Evolutionary conservation across 2,113 vertebrate genomes (phyloP), one percentile per base, ranked within the genome.

Genomic region (Ailurus styani): DNA sequence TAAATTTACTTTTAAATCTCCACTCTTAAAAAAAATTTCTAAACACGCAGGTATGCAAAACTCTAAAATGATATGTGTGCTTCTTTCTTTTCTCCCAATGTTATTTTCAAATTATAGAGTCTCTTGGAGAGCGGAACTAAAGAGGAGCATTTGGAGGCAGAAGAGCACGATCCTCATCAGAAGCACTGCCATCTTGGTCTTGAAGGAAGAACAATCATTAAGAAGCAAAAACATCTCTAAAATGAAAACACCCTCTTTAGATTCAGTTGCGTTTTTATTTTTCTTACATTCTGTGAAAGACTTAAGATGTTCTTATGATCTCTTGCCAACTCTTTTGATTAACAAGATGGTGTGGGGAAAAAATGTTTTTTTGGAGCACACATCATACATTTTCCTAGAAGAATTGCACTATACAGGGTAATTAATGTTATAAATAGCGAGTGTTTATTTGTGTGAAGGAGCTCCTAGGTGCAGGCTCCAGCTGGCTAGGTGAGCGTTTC

Each of bases 261-360:
- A 70, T 86, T 93, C 85, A 27, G 60, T 72, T 79, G 78, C 84
- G 9, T 81, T 93, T 97, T 92, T 91, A 66, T 90, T 73, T 97
- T 96, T 54, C 54, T 96, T 83, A 85, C 40, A 85, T 97, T 83
- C 60, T 86, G 31, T 52, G 40, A 72, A 60, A 89, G 47, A 34
- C 55, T 93, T 73, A 68, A 34, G 57, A 68, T 73, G 68, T 93
- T 87, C 85, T 86, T 50, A 42, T 66, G 82, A 77, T 84, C 50
- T 42, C 75, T 90, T 96, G 91, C 89, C 93, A 97, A 87, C 2
- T 55, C 91, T 93, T 96, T 66, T 93, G 42, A 95, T 91, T 93
- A 91, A 87, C 75, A 95, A 95, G 84, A 92, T n/a, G 42, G 77
- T 64, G 66, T 47, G 15, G 7, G 3, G 15, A 37, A 72, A 72